Percentiles rank a stretch among this genome's conserved stretches.
phyloP scores from a whole-genome alignment of 2,888 invertebrate genomes.

The Volucella inflata region DNA sequence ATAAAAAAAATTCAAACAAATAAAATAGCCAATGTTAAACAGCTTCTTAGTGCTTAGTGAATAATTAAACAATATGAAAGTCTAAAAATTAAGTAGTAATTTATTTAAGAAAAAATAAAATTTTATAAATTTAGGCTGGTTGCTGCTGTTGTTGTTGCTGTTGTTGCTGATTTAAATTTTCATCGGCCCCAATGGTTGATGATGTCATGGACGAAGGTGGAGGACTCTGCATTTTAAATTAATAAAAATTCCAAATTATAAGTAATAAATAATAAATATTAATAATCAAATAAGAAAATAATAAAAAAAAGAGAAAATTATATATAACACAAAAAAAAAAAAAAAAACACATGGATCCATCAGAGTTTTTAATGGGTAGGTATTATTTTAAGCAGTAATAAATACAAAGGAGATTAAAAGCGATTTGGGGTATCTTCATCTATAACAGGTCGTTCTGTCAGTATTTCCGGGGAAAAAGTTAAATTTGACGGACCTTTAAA shows the following conservation, averaged over 20 bases:
- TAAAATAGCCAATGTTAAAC: conserved; percentile 31
- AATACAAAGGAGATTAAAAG: too few relatives aligned
- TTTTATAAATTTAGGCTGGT: conserved; percentile 62
- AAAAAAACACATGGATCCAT: too few relatives aligned
- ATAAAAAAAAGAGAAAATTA: conserved; percentile 76
- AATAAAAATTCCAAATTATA: conserved; percentile 58
- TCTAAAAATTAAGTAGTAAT: conserved; percentile 18
- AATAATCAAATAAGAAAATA: conserved; percentile 58
- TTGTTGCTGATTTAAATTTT: conserved; percentile 89
- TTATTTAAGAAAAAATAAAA: conserved; percentile 24
- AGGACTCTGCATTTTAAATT: conserved; percentile 87
- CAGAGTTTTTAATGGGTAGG: too few relatives aligned
- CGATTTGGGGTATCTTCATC: too few relatives aligned
- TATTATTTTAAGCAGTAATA: too few relatives aligned
- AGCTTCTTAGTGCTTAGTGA: conserved; percentile 67
- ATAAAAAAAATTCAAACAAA: background rate
- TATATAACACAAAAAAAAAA: conserved; percentile 61
- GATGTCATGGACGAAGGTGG: conserved; percentile 85
- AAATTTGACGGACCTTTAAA: too few relatives aligned
- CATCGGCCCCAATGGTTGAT: conserved; percentile 88
- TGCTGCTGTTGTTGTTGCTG: conserved; percentile 70
- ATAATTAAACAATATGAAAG: conserved; percentile 25
- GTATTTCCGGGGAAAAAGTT: too few relatives aligned
- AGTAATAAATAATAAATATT: conserved; percentile 55
- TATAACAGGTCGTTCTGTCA: too few relatives aligned